phyloP scores from a whole-genome alignment of 2,113 vertebrate genomes.

The Toxotes chatareus region DNA sequence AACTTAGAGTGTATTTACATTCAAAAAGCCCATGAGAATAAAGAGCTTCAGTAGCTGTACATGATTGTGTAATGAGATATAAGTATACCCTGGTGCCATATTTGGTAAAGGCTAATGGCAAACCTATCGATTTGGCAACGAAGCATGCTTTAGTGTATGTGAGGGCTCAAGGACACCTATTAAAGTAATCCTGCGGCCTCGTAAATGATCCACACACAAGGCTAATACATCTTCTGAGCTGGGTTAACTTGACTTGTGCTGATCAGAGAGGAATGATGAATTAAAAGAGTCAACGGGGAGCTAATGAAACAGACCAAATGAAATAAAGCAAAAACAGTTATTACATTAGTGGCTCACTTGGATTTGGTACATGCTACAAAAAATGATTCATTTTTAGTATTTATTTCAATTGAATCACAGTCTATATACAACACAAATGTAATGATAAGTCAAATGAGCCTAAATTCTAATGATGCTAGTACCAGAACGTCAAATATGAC shows the following conservation, averaged over 20 bases:
- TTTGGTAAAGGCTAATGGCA: constrained; percentile 61
- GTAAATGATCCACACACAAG: constrained; percentile 48
- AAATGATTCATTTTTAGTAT: background rate
- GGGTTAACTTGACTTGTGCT: constrained; percentile 7
- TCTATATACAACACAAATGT: background rate
- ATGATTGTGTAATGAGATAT: background rate
- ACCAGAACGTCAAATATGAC: background rate
- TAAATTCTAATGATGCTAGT: background rate
- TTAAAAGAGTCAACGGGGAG: constrained; percentile 4
- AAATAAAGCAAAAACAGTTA: background rate
- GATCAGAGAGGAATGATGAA: constrained; percentile 1
- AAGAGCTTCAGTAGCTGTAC: background rate
- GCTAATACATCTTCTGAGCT: background rate
- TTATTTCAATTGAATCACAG: background rate
- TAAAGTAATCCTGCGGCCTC: constrained; percentile 30
- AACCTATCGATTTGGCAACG: constrained; percentile 64
- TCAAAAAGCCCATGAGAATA: background rate
- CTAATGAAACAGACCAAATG: background rate
- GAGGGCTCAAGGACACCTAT: constrained; percentile 49
- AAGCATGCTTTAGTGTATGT: constrained; percentile 25
- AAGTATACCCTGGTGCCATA: constrained; percentile 33
- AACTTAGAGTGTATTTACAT: constrained; percentile 19
- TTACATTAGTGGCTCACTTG: background rate
- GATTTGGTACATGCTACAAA: background rate
- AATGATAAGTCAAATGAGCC: background rate